Evolutionary conservation across 2,113 vertebrate genomes (phyloP).

Genomic region (Isichthys henryi): DNA sequence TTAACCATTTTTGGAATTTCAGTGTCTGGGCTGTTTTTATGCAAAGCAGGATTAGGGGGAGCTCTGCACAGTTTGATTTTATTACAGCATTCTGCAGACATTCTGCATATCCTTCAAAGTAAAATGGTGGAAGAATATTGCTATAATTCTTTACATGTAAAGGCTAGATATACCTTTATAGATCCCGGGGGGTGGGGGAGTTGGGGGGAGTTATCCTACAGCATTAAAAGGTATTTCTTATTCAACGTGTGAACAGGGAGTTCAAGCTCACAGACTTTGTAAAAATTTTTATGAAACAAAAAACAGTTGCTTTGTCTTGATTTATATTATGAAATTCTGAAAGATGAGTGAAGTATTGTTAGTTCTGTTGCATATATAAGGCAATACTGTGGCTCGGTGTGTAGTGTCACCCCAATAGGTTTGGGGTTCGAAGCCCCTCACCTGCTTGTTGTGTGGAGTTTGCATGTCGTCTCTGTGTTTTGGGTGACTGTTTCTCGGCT

Average conservation of each 20-base stretch:
- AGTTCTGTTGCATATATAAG: not conserved
- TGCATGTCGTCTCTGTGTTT: not conserved
- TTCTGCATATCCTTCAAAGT: not conserved
- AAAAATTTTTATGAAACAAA: not conserved
- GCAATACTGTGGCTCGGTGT: not conserved
- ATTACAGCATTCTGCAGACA: not conserved
- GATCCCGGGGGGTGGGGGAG: not conserved
- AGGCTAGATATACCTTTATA: not conserved
- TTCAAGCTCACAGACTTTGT: not conserved
- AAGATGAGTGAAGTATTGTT: not conserved
- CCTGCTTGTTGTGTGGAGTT: not conserved
- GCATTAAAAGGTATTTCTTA: not conserved
- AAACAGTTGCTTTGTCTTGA: not conserved
- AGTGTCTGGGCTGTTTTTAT: not conserved
- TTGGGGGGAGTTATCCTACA: not conserved
- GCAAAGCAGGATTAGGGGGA: not conserved
- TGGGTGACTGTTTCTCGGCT: not conserved
- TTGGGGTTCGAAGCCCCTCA: not conserved
- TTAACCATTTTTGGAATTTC: not conserved
- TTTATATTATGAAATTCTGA: not conserved
- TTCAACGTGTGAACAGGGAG: not conserved
- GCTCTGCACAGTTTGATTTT: not conserved
- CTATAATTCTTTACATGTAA: not conserved
- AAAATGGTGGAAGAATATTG: not conserved
- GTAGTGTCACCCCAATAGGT: not conserved